These are phyloP conservation scores for Augochlorella aurata DNA, from an alignment of 2,888 invertebrate genomes.

Conservation along the genomic window DNA sequence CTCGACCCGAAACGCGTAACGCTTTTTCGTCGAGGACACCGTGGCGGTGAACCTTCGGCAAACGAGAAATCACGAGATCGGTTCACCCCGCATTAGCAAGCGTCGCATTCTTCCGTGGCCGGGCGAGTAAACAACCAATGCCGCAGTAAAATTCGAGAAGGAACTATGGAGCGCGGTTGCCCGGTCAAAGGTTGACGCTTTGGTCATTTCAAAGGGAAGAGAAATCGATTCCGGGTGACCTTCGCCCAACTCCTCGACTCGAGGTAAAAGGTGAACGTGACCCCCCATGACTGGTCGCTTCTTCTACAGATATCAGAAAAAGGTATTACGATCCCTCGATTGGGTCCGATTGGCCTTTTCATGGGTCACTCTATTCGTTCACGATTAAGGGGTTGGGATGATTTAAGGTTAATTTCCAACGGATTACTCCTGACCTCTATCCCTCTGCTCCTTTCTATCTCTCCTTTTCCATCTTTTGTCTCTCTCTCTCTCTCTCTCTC, in stretches of 20 bases:
- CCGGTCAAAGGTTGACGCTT: slow-evolving; percentile 50
- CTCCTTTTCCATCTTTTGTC: not conserved
- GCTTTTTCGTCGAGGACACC: slow-evolving; percentile 26
- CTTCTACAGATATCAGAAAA: slow-evolving; percentile 63
- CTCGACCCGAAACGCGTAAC: slow-evolving; percentile 29
- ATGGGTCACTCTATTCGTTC: slow-evolving; percentile 62
- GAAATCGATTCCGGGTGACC: slow-evolving; percentile 65
- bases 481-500: not conserved
- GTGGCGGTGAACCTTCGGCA: not conserved
- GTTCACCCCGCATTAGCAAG: no score
- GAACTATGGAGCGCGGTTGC: slow-evolving; percentile 1
- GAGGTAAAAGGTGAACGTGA: slow-evolving; percentile 53
- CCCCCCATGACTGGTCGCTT: slow-evolving; percentile 56
- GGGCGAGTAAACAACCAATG: slow-evolving; percentile 67
- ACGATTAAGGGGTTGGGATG: slow-evolving; percentile 64
- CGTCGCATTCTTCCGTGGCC: slow-evolving; percentile 15
- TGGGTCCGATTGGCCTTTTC: slow-evolving; percentile 69
- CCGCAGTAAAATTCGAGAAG: slow-evolving; percentile 40
- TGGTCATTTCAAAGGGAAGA: slow-evolving; percentile 60
- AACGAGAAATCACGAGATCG: slow-evolving; percentile 40
- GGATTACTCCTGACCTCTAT: slow-evolving; percentile 61
- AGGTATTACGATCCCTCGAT: slow-evolving; percentile 72
- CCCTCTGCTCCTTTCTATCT: not conserved
- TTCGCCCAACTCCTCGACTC: slow-evolving; percentile 45
- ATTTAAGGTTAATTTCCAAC: slow-evolving; percentile 71